Conservation (phyloP, 92 coral and sea anemone species). For the Porites evermanni region DNA sequence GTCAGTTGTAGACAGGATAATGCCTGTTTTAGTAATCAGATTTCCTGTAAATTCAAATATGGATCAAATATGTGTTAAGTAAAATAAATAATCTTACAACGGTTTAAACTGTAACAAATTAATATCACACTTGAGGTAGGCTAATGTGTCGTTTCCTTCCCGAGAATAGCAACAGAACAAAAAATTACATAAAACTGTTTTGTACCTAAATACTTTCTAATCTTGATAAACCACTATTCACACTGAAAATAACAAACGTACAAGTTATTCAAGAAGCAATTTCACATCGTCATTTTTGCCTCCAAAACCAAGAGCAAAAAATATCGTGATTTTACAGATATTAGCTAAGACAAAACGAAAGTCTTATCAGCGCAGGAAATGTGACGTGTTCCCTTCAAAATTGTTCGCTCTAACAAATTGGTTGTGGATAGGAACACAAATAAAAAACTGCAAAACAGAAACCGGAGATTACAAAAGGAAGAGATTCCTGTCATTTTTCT, state of each 20-base stretch:
- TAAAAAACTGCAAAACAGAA: not conserved
- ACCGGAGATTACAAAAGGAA: constrained; percentile 16
- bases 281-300: not conserved
- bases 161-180: not conserved
- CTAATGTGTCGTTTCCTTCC: not conserved
- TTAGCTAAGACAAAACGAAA: constrained; percentile 2
- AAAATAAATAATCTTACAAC: not conserved
- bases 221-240: not conserved
- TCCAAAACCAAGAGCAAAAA: not conserved
- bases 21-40: not conserved
- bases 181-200: too few species aligned
- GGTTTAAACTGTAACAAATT: constrained; percentile 9
- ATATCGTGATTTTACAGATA: not conserved
- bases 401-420: constrained; percentile 14
- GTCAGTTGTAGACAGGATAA: not conserved
- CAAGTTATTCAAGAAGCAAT: not conserved
- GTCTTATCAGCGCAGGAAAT: constrained; percentile 10
- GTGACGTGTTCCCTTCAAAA: not conserved
- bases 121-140: not conserved
- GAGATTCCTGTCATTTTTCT: constrained; percentile 30
- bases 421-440: too few species aligned
- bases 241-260: not conserved
- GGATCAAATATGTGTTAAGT: not conserved
- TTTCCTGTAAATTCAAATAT: not conserved
- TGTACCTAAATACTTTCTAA: not conserved